Percentiles rank a stretch among this genome's conserved stretches.
phyloP scores from a whole-genome alignment of 2,797 vertebrate genomes.

The Capromys pilorides region DNA sequence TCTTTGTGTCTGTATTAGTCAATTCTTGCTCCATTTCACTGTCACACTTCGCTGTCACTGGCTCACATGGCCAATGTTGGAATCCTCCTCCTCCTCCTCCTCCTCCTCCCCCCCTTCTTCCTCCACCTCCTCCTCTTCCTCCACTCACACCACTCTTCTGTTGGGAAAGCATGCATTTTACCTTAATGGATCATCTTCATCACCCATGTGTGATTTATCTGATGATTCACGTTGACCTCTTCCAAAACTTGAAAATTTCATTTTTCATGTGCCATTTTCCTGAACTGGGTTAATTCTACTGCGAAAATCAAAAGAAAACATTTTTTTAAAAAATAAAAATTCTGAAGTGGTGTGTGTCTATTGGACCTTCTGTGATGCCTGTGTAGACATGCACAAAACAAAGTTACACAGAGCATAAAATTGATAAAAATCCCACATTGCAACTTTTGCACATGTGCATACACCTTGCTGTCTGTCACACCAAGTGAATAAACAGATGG shows the following conservation, averaged over 20 bases:
- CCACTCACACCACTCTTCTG: not conserved
- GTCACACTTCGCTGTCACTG: not conserved
- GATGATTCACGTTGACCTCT: not conserved
- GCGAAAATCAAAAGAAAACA: not conserved
- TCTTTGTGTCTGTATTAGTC: not conserved
- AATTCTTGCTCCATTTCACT: not conserved
- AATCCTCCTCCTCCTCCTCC: not conserved
- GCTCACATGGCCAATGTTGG: not conserved
- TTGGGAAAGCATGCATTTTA: not conserved
- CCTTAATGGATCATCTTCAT: not conserved
- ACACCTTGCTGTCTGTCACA: not conserved
- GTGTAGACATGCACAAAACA: not conserved
- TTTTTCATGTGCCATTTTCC: not conserved
- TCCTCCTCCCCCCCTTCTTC: too few relatives aligned
- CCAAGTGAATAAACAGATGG: not conserved
- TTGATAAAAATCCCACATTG: not conserved
- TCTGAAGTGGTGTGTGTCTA: not conserved
- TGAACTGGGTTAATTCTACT: not conserved
- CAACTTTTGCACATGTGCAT: not conserved
- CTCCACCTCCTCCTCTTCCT: too few relatives aligned
- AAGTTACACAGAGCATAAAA: not conserved
- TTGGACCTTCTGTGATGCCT: not conserved
- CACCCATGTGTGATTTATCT: not conserved
- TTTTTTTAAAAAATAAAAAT: not conserved
- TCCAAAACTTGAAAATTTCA: not conserved